Conservation (phyloP, 2,888 invertebrate species). For the Eurytoma californica region DNA sequence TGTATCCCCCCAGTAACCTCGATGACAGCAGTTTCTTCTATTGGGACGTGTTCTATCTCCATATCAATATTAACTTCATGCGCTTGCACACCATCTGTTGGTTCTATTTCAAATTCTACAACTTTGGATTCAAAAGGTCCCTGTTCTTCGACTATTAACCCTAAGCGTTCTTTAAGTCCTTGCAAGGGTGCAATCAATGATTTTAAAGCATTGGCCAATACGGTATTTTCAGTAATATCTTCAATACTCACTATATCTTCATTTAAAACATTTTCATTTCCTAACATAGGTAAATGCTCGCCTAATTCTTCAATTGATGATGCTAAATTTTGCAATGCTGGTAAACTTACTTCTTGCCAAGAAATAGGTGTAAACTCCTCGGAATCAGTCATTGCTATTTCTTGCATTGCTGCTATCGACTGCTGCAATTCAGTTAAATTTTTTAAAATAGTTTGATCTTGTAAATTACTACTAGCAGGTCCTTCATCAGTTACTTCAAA, state of each 20-base stretch:
- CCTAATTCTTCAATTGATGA: constrained; percentile 58
- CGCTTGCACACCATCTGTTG: not conserved
- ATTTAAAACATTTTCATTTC: constrained; percentile 21
- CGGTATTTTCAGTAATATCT: constrained; percentile 13
- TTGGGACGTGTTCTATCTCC: not conserved
- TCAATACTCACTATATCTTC: constrained; percentile 21
- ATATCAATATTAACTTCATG: not conserved
- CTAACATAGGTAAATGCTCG: constrained; percentile 57
- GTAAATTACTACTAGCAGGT: constrained; percentile 5
- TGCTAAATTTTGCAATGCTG: constrained; percentile 60
- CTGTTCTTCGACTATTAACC: constrained; percentile 58
- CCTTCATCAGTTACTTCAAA: not conserved
- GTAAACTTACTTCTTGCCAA: constrained; percentile 60
- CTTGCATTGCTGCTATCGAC: constrained; percentile 60
- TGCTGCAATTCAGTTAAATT: constrained; percentile 57
- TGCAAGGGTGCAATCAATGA: constrained; percentile 57
- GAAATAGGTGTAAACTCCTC: constrained; percentile 55
- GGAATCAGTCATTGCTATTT: constrained; percentile 54
- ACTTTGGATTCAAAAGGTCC: constrained; percentile 53
- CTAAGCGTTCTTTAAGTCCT: constrained; percentile 60
- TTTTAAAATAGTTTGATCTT: constrained; percentile 54
- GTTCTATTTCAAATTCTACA: constrained; percentile 29
- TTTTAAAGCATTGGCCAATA: constrained; percentile 46
- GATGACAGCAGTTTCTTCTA: too few relatives aligned
- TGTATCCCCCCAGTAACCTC: not conserved